Percentiles rank a stretch among this genome's conserved stretches.
phyloP scores from a whole-genome alignment of 2,113 vertebrate species.

The Plecturocebus donacophilus region DNA sequence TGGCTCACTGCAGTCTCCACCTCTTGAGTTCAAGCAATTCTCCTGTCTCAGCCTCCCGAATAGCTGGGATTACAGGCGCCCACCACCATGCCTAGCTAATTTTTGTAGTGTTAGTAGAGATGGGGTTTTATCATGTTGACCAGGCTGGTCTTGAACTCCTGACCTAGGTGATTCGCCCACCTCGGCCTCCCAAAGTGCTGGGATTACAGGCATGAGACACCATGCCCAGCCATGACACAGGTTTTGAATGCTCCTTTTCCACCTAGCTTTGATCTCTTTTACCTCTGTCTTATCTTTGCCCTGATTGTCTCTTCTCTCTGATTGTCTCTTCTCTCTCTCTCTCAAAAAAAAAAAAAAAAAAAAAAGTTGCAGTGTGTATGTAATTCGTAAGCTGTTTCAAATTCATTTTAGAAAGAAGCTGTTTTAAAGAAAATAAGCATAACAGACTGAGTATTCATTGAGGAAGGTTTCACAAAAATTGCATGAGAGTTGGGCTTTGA shows the following conservation, averaged over 20 bases:
- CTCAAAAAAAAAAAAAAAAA: neutral
- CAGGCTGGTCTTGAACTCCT: no score
- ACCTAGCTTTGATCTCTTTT: neutral
- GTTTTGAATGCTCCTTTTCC: neutral
- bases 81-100: no score
- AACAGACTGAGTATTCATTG: neutral
- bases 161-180: no score
- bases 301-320: neutral
- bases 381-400: conserved; percentile 3
- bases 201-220: no score
- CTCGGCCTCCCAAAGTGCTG: no score
- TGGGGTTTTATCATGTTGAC: no score
- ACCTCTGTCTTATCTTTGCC: neutral
- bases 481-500: neutral
- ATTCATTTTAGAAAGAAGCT: conserved; percentile 28
- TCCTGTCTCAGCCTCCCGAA: no score
- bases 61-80: no score
- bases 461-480: conserved; percentile 22
- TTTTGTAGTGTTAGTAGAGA: no score
- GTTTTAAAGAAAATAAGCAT: neutral
- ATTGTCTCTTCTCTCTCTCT: neutral
- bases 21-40: no score
- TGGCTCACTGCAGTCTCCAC: no score
- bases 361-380: neutral
- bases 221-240: no score